These are phyloP conservation scores for Platyscapa corneri DNA, from an alignment of 1,140 invertebrate genomes.

Conservation along the genomic window DNA sequence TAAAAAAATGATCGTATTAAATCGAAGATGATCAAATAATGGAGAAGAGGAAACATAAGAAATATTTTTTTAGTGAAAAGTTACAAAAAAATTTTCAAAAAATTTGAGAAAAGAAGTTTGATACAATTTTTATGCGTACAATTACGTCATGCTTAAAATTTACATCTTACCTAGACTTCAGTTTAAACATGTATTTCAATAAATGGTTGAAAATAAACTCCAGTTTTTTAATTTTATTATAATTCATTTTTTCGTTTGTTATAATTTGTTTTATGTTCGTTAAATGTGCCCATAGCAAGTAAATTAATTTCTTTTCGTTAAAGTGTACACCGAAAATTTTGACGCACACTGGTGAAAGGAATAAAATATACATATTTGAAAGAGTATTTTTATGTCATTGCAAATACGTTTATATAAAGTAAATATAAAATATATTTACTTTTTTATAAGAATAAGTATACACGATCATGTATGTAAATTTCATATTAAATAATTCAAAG, in stretches of 20 bases:
- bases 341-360: constrained; percentile 7
- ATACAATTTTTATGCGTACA: background rate
- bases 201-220: background rate
- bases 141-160: background rate
- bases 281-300: background rate
- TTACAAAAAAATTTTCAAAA: background rate
- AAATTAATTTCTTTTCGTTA: background rate
- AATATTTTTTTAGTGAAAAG: background rate
- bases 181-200: background rate
- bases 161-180: background rate
- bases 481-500: no score
- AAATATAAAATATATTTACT: background rate
- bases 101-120: no score
- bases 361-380: background rate
- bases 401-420: background rate
- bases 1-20: no score
- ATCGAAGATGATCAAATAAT: no score
- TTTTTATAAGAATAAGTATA: background rate
- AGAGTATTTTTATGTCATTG: background rate
- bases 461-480: no score
- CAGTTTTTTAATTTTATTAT: background rate
- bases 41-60: background rate
- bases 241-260: background rate
- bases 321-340: constrained; percentile 17
- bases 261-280: background rate